phyloP scores from a whole-genome alignment of 2,113 vertebrate species.

The Nerophis lumbriciformis region DNA sequence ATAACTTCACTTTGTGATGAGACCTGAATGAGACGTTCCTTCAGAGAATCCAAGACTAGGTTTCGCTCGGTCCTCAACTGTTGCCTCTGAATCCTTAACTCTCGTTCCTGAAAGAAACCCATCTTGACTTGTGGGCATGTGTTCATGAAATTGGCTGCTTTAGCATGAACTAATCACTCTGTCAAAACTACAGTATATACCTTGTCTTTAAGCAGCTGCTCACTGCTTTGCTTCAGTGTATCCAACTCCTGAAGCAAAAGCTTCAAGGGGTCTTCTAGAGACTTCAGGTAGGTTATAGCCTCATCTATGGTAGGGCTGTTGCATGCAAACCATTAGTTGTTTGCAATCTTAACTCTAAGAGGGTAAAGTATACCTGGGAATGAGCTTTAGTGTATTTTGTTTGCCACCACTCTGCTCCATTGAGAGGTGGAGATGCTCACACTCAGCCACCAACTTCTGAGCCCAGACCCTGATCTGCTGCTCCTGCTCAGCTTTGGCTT shows the following conservation, averaged over 20 bases:
- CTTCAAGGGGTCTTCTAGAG: slow-evolving; percentile 58
- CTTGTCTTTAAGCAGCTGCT: slow-evolving; percentile 56
- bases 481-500: slow-evolving; percentile 43
- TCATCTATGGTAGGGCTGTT: slow-evolving; percentile 51
- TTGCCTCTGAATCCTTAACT: slow-evolving; percentile 56
- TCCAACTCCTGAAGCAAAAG: slow-evolving; percentile 55
- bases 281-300: slow-evolving; percentile 43
- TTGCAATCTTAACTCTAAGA: neutral
- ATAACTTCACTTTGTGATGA: neutral
- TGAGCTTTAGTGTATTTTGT: neutral
- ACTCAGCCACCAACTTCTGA: slow-evolving; percentile 42
- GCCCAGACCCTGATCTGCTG: slow-evolving; percentile 41
- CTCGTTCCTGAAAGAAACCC: slow-evolving; percentile 52
- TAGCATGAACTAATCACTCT: neutral
- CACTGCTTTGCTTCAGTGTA: slow-evolving; percentile 36
- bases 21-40: slow-evolving; percentile 64
- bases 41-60: slow-evolving; percentile 56
- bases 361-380: slow-evolving; percentile 48
- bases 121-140: neutral
- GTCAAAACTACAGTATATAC: slow-evolving; percentile 31
- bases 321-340: neutral
- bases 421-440: slow-evolving; percentile 37
- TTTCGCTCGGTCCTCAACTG: slow-evolving; percentile 58
- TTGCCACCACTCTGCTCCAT: slow-evolving; percentile 37
- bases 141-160: neutral